Percentiles rank a stretch among this genome's conserved stretches.
Evolutionary conservation across 2,888 invertebrate genomes (phyloP).

Genomic region (Lumbricus terrestris): DNA sequence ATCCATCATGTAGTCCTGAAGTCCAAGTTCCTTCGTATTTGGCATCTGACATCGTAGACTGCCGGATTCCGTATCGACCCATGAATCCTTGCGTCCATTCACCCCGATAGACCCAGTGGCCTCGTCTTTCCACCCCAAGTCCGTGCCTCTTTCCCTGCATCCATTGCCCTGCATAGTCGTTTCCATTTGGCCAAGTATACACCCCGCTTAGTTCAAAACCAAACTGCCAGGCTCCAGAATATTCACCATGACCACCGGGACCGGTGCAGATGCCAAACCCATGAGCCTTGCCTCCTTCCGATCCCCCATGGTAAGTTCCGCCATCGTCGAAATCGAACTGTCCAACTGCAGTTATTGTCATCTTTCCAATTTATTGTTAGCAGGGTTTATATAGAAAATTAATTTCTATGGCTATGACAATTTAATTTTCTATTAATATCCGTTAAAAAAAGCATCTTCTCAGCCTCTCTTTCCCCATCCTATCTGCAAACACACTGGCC

Average conservation of each 20-base stretch:
- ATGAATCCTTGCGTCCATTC: constrained; percentile 99
- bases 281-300: constrained; percentile 99
- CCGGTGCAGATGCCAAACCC: constrained; percentile 86
- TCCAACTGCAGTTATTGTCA: constrained; percentile 68
- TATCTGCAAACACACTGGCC: not conserved
- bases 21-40: constrained; percentile 73
- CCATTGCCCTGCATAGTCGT: constrained; percentile 97
- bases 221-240: constrained; percentile 97
- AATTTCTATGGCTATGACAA: not conserved
- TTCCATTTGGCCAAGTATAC: constrained; percentile 76
- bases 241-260: constrained; percentile 97
- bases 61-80: constrained; percentile 94
- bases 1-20: constrained; percentile 96
- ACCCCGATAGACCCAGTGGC: constrained; percentile 93
- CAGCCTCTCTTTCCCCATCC: not conserved
- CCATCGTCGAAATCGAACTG: constrained; percentile 99
- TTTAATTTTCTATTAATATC: not conserved
- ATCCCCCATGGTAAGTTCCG: constrained; percentile 98
- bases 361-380: not conserved
- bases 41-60: constrained; percentile 84
- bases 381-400: not conserved
- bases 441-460: not conserved
- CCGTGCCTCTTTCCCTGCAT: constrained; percentile 98
- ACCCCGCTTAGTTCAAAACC: constrained; percentile 98
- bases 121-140: constrained; percentile 92